Evolutionary conservation across 2,888 invertebrate species (phyloP).

Genomic region (Toxonevra muliebris): DNA sequence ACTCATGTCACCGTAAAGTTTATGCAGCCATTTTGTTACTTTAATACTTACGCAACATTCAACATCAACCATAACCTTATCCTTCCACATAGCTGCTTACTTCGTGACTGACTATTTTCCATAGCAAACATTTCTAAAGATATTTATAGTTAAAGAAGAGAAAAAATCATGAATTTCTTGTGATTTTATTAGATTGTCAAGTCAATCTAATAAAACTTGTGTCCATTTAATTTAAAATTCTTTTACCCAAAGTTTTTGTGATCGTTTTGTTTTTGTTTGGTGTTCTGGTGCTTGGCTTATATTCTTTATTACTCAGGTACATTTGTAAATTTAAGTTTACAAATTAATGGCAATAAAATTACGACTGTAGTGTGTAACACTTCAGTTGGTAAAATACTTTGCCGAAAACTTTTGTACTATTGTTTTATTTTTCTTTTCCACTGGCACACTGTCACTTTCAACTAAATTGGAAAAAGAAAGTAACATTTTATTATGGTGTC

Average conservation of each 20-base stretch:
- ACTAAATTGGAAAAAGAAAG: too few species aligned
- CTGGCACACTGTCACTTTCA: too few species aligned
- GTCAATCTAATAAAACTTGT: conserved; percentile 57
- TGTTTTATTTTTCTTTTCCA: too few species aligned
- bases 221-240: conserved; percentile 58
- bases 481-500: too few species aligned
- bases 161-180: neutral
- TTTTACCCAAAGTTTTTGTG: conserved; percentile 18
- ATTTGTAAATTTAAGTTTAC: conserved; percentile 1
- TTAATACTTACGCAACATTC: conserved; percentile 16
- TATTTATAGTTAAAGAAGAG: neutral
- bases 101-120: too few species aligned
- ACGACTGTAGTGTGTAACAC: neutral
- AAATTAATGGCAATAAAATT: conserved; percentile 7
- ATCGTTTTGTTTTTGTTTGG: neutral
- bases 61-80: neutral
- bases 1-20: conserved; percentile 29
- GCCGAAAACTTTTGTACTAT: neutral
- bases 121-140: too few species aligned
- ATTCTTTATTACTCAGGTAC: neutral
- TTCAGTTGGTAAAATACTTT: neutral
- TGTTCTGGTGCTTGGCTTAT: neutral
- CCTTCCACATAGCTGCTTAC: too few species aligned
- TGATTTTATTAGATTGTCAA: conserved; percentile 31
- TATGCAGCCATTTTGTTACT: conserved; percentile 44